Conservation (phyloP, 2,888 invertebrate genomes). For the Zeuzera pyrina region DNA sequence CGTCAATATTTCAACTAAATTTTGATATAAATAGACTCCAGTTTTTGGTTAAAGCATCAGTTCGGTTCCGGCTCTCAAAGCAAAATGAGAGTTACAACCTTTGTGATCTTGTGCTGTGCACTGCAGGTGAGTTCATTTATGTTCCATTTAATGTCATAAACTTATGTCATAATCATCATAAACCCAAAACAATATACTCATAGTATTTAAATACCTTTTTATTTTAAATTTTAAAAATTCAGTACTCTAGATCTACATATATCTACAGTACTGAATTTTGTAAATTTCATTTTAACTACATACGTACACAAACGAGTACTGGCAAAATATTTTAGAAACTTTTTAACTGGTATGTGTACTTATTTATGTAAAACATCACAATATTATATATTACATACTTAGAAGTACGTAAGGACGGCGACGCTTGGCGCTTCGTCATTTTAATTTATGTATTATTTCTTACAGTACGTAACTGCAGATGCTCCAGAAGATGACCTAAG, state of each 20-base stretch:
- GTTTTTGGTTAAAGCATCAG: constrained; percentile 36
- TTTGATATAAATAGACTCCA: constrained; percentile 43
- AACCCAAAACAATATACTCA: neutral
- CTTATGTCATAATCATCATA: neutral
- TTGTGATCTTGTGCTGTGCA: constrained; percentile 63
- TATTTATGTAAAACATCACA: too few relatives aligned
- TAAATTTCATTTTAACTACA: too few relatives aligned
- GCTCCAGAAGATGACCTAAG: constrained; percentile 12
- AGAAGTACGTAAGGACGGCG: too few relatives aligned
- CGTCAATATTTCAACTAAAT: constrained; percentile 20
- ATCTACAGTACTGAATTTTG: neutral
- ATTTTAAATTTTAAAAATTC: neutral
- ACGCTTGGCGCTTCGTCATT: too few relatives aligned
- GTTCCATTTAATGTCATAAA: neutral
- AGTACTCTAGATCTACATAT: too few relatives aligned
- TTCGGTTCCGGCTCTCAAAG: constrained; percentile 53
- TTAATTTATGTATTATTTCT: constrained; percentile 9
- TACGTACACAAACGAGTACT: too few relatives aligned
- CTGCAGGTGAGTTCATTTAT: constrained; percentile 46
- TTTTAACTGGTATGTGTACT: too few relatives aligned
- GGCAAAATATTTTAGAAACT: too few relatives aligned
- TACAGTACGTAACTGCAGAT: constrained; percentile 35
- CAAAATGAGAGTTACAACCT: constrained; percentile 57
- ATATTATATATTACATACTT: too few relatives aligned
- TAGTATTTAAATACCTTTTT: neutral